Evolutionary conservation across 2,888 invertebrate species (phyloP), one percentile per base, ranked within the genome.

Genomic region (Drosophila kokeensis): DNA sequence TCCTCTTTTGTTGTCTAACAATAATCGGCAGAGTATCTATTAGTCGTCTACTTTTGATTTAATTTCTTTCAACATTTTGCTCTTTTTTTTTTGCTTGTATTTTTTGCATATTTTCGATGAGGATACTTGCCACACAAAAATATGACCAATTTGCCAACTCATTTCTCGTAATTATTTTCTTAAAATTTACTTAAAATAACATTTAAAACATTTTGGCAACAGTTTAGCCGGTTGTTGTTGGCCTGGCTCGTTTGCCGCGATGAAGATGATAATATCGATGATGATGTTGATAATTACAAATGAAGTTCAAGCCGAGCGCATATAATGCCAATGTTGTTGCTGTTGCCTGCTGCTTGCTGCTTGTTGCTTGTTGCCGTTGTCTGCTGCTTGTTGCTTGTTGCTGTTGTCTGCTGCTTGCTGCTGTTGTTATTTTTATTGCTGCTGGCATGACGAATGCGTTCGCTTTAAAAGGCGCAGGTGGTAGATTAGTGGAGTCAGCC

Each of bases 141-240:
- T 21, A 54, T 57, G 55, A 34, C 66, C 24, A 30, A 67, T 68
- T 68, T 54, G 50, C 53, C 27, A 66, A 62, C 45, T 62, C 65
- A 64, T 53, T 62, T 52, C 32, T 32, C 40, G 40, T 58, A 24
- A 10, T 42, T 55, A 53, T 38, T 40, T n/a, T 27, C 34, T 15
- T 59, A 27, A 55, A 66, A 38, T 36, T 54, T 62, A 63, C 54
- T 64, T 65, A 38, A 71, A 73, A 83, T 74, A 79, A 83, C 81
- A 81, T 84, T 86, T 89, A 89, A 89, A 79, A 69, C 87, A 89
- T 82, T 84, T 87, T 76, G 70, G 62, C 69, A 74, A 62, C 62
- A 38, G 52, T 27, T 50, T 57, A 52, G 40, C 67, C 50, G 65
- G 80, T 57, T 53, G 32, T 10, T 10, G 32, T 32, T 32, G 11